Base-by-base conservation (phyloP, 2,113 vertebrate genomes). In the Cephalopterus ornatus region DNA sequence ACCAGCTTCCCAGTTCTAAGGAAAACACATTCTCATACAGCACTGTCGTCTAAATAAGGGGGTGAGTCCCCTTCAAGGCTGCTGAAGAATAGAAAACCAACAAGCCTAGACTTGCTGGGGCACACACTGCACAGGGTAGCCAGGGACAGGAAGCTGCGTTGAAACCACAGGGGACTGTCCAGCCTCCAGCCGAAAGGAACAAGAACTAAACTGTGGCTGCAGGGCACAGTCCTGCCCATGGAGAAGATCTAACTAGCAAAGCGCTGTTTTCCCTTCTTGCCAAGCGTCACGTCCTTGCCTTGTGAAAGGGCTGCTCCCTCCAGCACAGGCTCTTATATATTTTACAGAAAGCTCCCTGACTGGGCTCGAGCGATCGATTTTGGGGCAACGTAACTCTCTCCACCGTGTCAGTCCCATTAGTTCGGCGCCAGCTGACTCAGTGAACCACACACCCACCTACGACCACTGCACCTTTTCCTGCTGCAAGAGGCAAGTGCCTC, bases 91-190 rank as follows among this genome's bases (percentile, higher is more conserved):
- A 73, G 47, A 37, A 81, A 70, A 78, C 75, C 55, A 81, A 76
- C 83, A 92, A 89, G 86, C 27, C 71, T 18, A 35, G 81, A 68
- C 91, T 93, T 84, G 80, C 27, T 20, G 41, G 26, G 62, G 41
- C 68, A 73, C 47, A 61, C 39, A 87, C 24, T 30, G 28, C 39
- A 52, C 14, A 44, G 84, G n/a, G 58, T 23, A 56, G 50, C 24
- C 13, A 44, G 71, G 58, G 63, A 65, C 74, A 95, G 88, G 75
- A 94, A 95, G 71, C 68, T 55, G 59, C 41, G 50, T 16, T 58
- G 53, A 89, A 89, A 84, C 42, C 71, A 61, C 58, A 88, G 66
- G 61, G 50, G 76, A 16, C 42, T 89, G 67, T 39, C 77, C 80
- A 84, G 77, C 66, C 81, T 79, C 58, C 61, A 75, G 89, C 89